Evolutionary conservation across 2,888 invertebrate species (phyloP), one percentile per base, ranked within the genome.

Genomic region (Diarsia mendica): DNA sequence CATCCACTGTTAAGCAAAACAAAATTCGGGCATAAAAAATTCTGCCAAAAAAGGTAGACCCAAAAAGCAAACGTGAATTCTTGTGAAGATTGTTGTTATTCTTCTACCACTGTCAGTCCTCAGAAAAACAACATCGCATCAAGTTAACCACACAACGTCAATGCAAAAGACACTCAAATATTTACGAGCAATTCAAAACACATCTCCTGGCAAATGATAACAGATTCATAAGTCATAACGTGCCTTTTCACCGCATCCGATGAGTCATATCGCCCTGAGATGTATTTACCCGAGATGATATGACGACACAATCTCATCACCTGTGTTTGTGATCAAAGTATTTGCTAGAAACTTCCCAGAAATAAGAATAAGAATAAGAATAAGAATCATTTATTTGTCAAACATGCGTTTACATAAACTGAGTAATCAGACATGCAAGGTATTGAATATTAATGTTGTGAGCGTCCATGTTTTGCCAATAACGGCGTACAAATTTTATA

Each of bases 251-350:
- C 6, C 5, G 49, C 72, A 33, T 23, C n/a, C 61, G 4, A 55
- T 85, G 84, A 85, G 61, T 83, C 85, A 83, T 39, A 23, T 68
- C 10, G 20, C 60, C 11, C 51, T 55, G 65, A 73, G 60, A 69
- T 72, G 46, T 67, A 60, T 82, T 85, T 78, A 55, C 65, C 23
- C 46, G 20, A 53, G 67, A 64, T 72, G 46, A 78, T n/a, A 60
- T 79, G 70, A 68, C 67, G 58, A 69, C 48, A 79, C 13, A 49
- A 67, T 48, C 65, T 68, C 75, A 75, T 23, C 71, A 55, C 15
- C 74, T 64, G 11, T 46, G 44, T 71, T 64, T 53, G 18, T 33
- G 67, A 71, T 67, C 55, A 82, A 84, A 77, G 73, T 84, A 73
- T 84, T 84, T 81, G 67, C 44, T 51, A 60, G 46, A 28, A 68